Evolutionary conservation across 92 coral and sea anemone genomes (phyloP), one percentile per base, ranked within the genome.

Genomic region (Umimayanthus kanabou): DNA sequence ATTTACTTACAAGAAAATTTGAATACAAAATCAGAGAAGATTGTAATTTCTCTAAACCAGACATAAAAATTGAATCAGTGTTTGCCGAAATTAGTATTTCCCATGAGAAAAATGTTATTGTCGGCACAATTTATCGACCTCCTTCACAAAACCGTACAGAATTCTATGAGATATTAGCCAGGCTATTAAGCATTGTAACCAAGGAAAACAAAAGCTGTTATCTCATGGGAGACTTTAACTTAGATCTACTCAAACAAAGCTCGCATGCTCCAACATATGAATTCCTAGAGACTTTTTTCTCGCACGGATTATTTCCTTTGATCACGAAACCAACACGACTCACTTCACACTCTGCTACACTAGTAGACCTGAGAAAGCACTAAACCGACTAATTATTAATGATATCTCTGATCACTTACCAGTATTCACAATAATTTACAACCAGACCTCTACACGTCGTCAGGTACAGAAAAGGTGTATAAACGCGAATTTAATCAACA

Each of bases 331-430:
- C 93, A 30, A 89, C 93, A 8, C 80, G 94, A 67, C 50, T 89
- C 30, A 90, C 93, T 39, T 67, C 91, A 29, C 76, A 91, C 81
- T 80, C 94, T 33, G 92, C 94, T n/a, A 91, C 92, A 0, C 64
- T 93, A 79, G 87, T 89, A 43, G 92, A 93, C 57, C 85, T 30
- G 82, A 84, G 8, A 80, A 81, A 73, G 61, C 37, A 39, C 58
- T 76, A 22, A 50, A 87, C 64, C 88, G 90, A 28, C 20, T n/a
- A n/a, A n/a, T n/a, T n/a, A n/a, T n/a, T n/a, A n/a, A n/a, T n/a
- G n/a, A n/a, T n/a, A n/a, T n/a, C n/a, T 88, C 95, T 7, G 95
- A 92, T 69, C 91, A 90, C 73, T 25, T 92, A 7, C 93, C 49
- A 8, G 49, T 43, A 43, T 43, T 43, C 49, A 43, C 49, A 43